A percentile compares a stretch with the other conserved stretches of the same genome.
Conservation (phyloP, 2,797 vertebrate species). For the Danio kyathit region DNA sequence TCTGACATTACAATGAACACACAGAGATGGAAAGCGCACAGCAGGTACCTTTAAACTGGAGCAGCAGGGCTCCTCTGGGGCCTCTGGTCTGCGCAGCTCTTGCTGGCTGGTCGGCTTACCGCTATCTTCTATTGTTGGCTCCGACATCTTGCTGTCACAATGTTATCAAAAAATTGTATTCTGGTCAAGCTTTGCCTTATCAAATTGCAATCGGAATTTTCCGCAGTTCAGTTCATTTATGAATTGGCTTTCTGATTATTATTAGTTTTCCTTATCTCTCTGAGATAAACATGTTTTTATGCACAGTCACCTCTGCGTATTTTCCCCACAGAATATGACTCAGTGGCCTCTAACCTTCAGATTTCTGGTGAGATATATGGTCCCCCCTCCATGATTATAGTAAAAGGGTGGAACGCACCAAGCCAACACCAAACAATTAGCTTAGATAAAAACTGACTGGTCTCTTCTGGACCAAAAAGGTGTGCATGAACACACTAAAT, state of each 20-base stretch:
- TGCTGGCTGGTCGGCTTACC: slow-evolving; percentile 70
- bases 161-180: background rate
- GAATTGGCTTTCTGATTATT: background rate
- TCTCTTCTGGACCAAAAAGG: too few species aligned
- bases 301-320: background rate
- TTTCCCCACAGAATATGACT: too few species aligned
- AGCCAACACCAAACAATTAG: too few species aligned
- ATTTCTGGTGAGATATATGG: too few species aligned
- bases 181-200: background rate
- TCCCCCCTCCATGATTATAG: too few species aligned
- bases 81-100: slow-evolving; percentile 63
- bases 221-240: slow-evolving; percentile 15
- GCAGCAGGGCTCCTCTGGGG: slow-evolving; percentile 52
- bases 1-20: background rate
- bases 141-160: slow-evolving; percentile 23
- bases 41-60: slow-evolving; percentile 80
- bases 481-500: too few species aligned
- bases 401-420: too few species aligned
- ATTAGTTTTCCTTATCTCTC: background rate
- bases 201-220: background rate
- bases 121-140: slow-evolving; percentile 55
- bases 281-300: background rate
- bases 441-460: too few species aligned
- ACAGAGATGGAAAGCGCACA: background rate
- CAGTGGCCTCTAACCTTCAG: too few species aligned